phyloP scores from a whole-genome alignment of 2,113 vertebrate genomes.

The Muntiacus reevesi region DNA sequence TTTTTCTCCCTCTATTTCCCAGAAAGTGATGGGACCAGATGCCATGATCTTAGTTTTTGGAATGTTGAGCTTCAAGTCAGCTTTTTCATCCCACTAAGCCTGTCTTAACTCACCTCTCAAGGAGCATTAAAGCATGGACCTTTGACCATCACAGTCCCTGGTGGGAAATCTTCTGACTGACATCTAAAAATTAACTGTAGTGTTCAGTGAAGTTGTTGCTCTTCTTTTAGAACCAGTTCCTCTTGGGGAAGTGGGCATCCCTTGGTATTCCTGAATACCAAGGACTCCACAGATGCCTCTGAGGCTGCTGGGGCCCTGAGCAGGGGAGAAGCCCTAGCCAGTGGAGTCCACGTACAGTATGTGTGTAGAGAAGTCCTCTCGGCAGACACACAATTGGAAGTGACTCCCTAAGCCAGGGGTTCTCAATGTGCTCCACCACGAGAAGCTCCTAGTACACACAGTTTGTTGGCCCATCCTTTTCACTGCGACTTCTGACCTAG shows the following conservation, averaged over 20 bases:
- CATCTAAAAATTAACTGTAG: neutral
- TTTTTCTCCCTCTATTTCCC: neutral
- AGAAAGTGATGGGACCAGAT: neutral
- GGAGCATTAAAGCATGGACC: neutral
- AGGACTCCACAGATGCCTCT: neutral
- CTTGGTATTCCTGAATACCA: no score
- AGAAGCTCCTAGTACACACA: no score
- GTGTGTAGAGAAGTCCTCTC: neutral
- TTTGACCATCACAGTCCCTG: neutral
- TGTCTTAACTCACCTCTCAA: neutral
- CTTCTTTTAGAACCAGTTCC: no score
- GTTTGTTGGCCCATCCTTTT: fast-evolving
- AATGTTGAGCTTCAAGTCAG: neutral
- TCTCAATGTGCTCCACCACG: neutral
- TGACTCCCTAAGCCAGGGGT: neutral
- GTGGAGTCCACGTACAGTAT: fast-evolving
- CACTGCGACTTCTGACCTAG: neutral
- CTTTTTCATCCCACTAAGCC: neutral
- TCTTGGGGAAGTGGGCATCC: neutral
- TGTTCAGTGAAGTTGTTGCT: neutral
- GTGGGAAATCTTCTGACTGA: neutral
- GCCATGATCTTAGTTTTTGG: neutral
- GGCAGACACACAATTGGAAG: neutral
- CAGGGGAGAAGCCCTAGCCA: fast-evolving
- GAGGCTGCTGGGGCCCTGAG: no score